phyloP scores from a whole-genome alignment of 2,113 vertebrate genomes.

The Desmodus rotundus region DNA sequence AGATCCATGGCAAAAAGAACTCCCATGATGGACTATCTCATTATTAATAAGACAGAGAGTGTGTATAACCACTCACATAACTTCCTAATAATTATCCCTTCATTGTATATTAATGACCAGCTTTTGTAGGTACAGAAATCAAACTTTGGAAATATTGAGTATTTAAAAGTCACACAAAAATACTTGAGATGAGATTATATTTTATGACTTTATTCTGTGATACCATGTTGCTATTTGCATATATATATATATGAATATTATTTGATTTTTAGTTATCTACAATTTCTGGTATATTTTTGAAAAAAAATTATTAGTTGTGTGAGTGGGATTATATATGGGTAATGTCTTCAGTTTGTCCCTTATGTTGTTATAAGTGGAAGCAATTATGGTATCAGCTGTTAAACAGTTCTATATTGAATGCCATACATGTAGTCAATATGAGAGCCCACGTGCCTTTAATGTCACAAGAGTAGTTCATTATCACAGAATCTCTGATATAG shows the following conservation, averaged over 20 bases:
- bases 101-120: background rate
- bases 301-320: background rate
- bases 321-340: background rate
- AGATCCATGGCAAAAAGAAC: background rate
- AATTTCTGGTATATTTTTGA: background rate
- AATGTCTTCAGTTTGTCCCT: constrained; percentile 6
- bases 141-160: background rate
- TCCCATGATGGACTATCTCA: background rate
- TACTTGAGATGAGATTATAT: background rate
- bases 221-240: background rate
- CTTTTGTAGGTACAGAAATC: background rate
- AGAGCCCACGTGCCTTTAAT: background rate
- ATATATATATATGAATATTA: background rate
- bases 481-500: background rate
- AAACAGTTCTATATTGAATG: constrained; percentile 6
- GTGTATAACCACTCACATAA: background rate
- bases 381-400: background rate
- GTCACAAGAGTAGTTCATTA: background rate
- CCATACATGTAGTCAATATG: background rate
- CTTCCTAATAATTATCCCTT: background rate
- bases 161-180: background rate
- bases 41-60: background rate
- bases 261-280: constrained; percentile 6
- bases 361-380: background rate
- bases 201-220: background rate